A percentile compares a stretch with the other conserved stretches of the same genome.
Evolutionary conservation across 1,140 invertebrate genomes (phyloP).

Genomic region (Sycophaga agraensis): DNA sequence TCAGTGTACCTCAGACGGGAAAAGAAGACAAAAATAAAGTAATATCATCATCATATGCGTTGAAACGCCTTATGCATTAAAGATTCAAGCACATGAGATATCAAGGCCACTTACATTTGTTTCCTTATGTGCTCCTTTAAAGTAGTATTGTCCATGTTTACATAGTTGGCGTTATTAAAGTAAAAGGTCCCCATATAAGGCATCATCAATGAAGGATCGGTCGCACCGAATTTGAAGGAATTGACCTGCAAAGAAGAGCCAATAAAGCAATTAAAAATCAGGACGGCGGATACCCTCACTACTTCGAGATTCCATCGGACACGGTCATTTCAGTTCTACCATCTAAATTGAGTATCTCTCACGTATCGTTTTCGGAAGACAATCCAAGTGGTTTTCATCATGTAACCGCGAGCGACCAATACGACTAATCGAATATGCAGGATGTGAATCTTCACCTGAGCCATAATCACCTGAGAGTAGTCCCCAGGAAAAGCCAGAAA

Average conservation of each 20-base stretch:
- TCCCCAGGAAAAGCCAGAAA: conserved; percentile 57
- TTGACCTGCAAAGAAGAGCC: neutral
- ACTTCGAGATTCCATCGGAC: neutral
- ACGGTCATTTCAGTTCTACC: conserved; percentile 36
- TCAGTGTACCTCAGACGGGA: too few relatives aligned
- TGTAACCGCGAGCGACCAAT: too few relatives aligned
- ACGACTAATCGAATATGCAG: too few relatives aligned
- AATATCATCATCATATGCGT: too few relatives aligned
- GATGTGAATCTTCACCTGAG: conserved; percentile 1
- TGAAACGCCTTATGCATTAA: too few relatives aligned
- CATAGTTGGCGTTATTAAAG: conserved; percentile 58
- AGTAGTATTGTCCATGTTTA: conserved; percentile 58
- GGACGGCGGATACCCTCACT: neutral
- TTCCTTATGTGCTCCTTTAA: conserved; percentile 80
- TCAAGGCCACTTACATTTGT: conserved; percentile 70
- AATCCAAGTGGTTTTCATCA: conserved; percentile 6
- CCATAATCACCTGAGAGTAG: conserved; percentile 54
- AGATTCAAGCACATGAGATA: neutral
- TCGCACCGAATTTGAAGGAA: neutral
- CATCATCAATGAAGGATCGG: conserved; percentile 57
- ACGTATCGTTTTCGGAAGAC: neutral
- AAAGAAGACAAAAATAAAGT: too few relatives aligned
- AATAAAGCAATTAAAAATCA: neutral
- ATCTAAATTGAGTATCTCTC: conserved; percentile 17
- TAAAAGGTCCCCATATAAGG: conserved; percentile 67